These are phyloP conservation scores for Drymonia ruficornis DNA, from an alignment of 2,888 invertebrate species.

Conservation along the genomic window DNA sequence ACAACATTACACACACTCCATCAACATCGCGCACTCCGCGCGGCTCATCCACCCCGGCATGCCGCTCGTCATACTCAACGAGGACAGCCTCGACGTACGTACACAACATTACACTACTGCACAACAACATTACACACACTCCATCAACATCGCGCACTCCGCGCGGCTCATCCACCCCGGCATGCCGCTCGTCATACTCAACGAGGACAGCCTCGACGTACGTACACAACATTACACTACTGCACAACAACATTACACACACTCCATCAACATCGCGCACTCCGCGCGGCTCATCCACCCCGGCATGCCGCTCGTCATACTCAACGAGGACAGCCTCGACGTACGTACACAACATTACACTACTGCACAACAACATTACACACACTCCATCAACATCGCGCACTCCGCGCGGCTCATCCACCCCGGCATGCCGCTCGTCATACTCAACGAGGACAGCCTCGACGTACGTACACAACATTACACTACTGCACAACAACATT, in stretches of 20 bases:
- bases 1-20: too few relatives aligned
- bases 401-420: constrained; percentile 95
- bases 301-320: constrained; percentile 93
- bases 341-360: too few relatives aligned
- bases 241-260: too few relatives aligned
- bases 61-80: constrained; percentile 95
- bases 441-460: constrained; percentile 95
- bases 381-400: constrained; percentile 54
- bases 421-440: constrained; percentile 93
- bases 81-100: constrained; percentile 95
- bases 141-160: constrained; percentile 88
- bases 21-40: constrained; percentile 90
- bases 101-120: too few relatives aligned
- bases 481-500: too few relatives aligned
- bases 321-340: constrained; percentile 96
- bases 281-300: constrained; percentile 94
- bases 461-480: constrained; percentile 96
- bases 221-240: too few relatives aligned
- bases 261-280: constrained; percentile 82
- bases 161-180: constrained; percentile 92
- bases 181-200: constrained; percentile 95
- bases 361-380: too few relatives aligned
- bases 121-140: too few relatives aligned
- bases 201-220: constrained; percentile 96
- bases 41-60: constrained; percentile 92